Base-by-base conservation (phyloP, 1,140 invertebrate genomes). In the Grapholita molesta region DNA sequence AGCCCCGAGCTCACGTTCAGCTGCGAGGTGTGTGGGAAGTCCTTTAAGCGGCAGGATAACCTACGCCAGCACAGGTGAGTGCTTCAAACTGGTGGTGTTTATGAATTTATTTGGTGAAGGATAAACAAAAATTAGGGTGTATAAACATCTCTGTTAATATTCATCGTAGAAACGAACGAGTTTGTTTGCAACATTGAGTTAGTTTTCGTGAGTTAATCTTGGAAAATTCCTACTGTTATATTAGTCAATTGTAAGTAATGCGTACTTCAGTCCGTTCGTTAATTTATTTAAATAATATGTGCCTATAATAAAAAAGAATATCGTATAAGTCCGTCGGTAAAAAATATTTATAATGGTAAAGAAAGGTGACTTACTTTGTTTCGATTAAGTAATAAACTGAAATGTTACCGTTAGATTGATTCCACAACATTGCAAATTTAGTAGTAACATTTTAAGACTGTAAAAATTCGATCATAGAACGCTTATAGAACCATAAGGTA, bases 1-100 rank as follows among this genome's bases (percentile, higher is more conserved):
- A 97, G 98, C 88, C 95, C 95, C 75, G 98, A 99, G 93, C 95
- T 99, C 84, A 99, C 98, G 72, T 99, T 98, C 94, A 97, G 97
- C 83, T 99, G 99, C 93, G 98, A 99, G 93, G 96, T 99, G 73
- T 99, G 99, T 93, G 97, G 98, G 85, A 99, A 99, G 93, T 97
- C 97, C 82, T 99, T 99, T 94, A 97, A 99, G 89, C 94, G 98
- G 80, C 98, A 99, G 94, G 97, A 98, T 92, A 97, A 98, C 92
- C 94, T 98, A 80, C 96, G 97, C 93, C 97, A 98, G 93, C 97
- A 98, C 95, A 97, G 97, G 97, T 98, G 92, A 94, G 85, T 85
- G 9, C 15, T 7, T n/a, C 55, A 64, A 66, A 55, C 70, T 30
- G 48, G 55, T 68, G 30, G 38, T 38, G 55, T 32, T 25, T 1